Base-by-base conservation (phyloP, 2,888 invertebrate genomes). In the Eupithecia subfuscata region DNA sequence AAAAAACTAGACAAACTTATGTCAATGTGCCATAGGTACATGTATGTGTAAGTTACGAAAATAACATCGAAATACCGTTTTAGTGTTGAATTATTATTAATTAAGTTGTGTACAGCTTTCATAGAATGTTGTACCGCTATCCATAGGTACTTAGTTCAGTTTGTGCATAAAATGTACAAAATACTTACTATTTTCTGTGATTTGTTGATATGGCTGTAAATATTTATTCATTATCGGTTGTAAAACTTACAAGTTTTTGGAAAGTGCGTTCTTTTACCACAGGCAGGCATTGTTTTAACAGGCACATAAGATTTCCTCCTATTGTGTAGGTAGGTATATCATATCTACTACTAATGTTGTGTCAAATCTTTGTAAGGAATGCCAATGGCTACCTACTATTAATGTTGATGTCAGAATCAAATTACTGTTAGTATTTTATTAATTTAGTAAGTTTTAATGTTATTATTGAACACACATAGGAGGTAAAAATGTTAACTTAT, bases 161-260 rank as follows among this genome's bases (percentile, higher is more conserved):
- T 80, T 78, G 81, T 81, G 81, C 83, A 79, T 83, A 60, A 74
- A 78, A 82, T 84, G 82, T 84, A 82, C 82, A 82, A 75, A 78
- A 79, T 83, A 81, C 78, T 82, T 37, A 76, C 78, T 78, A 73
- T 71, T 69, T 70, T 73, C 79, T 82, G 81, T 78, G 78, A 79
- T 78, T 72, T 56, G 43, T 71, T 78, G 14, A 56, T 69, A 73
- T 71, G 48, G 45, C 70, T 74, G 69, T 74, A 60, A 75, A 48
- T 43, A 71, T 75, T 65, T n/a, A 45, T 64, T 64, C 34, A 18
- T 64, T 64, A 18, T 18, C 34, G 14, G 16, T 16, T 30, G 5
- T 63, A 30, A 63, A 63, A 63, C n/a, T 70, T 70, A 40, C 52
- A 30, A 34, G 22, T 43, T 70, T 70, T 63, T 63, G 60, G 30